These are phyloP conservation scores for Ascidia mentula DNA, from an alignment of 23 tunicate genomes.

Conservation along the genomic window DNA sequence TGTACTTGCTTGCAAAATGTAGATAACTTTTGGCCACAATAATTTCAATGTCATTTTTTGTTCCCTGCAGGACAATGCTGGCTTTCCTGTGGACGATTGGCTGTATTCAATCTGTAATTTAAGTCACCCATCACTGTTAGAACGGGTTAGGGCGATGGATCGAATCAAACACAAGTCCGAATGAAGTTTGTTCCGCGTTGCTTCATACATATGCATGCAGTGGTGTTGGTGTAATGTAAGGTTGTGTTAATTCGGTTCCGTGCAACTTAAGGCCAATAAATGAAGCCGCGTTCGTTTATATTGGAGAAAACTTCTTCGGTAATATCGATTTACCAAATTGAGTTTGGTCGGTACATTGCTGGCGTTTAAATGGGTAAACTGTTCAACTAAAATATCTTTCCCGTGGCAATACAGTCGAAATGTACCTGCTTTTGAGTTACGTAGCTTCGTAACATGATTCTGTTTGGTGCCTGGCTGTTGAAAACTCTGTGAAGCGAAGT, in stretches of 20 bases:
- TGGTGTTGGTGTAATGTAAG: not conserved
- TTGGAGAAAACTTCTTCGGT: too few species aligned
- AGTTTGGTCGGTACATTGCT: too few species aligned
- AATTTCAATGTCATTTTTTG: not conserved
- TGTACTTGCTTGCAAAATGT: too few species aligned
- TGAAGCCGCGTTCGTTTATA: not conserved
- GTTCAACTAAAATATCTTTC: too few species aligned
- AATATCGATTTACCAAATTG: too few species aligned
- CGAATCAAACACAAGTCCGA: constrained; percentile 53
- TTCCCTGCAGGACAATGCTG: constrained; percentile 63
- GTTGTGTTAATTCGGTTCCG: not conserved
- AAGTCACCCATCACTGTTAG: constrained; percentile 91
- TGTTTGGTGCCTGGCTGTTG: too few species aligned
- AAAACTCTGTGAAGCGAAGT: too few species aligned
- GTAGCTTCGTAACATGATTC: too few species aligned
- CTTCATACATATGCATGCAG: not conserved
- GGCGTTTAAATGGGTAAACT: too few species aligned
- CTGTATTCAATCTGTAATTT: constrained; percentile 74
- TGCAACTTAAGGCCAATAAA: not conserved
- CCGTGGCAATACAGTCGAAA: too few species aligned
- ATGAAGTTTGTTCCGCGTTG: constrained; percentile 16
- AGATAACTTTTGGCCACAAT: too few species aligned
- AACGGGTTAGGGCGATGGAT: constrained; percentile 85
- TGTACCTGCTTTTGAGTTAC: too few species aligned
- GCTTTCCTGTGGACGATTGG: constrained; percentile 97